Evolutionary conservation across 2,888 invertebrate species (phyloP).

Genomic region (Machimus atricapillus): DNA sequence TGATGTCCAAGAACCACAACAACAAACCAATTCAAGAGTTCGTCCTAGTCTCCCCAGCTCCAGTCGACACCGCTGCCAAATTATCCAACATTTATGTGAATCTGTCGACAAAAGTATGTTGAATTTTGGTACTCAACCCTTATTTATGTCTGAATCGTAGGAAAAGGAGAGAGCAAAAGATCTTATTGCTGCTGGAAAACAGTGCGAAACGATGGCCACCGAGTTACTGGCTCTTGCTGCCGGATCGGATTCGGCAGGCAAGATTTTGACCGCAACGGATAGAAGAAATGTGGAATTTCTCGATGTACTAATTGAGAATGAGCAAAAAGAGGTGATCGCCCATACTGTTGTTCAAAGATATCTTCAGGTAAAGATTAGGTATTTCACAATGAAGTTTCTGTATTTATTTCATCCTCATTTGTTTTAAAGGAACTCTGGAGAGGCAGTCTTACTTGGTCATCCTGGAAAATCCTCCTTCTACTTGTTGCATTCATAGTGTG

Average conservation of each 20-base stretch:
- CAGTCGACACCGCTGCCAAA: constrained; percentile 98
- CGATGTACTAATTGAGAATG: constrained; percentile 97
- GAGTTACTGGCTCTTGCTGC: constrained; percentile 93
- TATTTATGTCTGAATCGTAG: constrained; percentile 58
- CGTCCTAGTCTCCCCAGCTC: constrained; percentile 97
- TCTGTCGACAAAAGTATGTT: constrained; percentile 79
- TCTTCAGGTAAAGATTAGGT: constrained; percentile 74
- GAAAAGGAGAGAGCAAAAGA: constrained; percentile 99
- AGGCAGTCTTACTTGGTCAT: constrained; percentile 95
- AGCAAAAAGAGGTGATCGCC: constrained; percentile 97
- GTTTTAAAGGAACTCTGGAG: constrained; percentile 90
- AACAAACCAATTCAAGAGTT: constrained; percentile 98
- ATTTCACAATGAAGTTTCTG: neutral
- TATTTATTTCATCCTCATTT: neutral
- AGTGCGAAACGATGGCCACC: constrained; percentile 97
- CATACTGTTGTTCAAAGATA: constrained; percentile 98
- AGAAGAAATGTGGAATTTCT: constrained; percentile 92
- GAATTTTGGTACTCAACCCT: neutral
- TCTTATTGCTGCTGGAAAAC: constrained; percentile 92
- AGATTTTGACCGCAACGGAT: constrained; percentile 94
- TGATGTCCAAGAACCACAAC: constrained; percentile 93
- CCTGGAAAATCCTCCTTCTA: constrained; percentile 92
- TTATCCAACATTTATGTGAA: constrained; percentile 89
- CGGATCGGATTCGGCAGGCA: constrained; percentile 92
- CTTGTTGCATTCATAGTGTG: constrained; percentile 91